A percentile compares a stretch with the other conserved stretches of the same genome.
Conservation (phyloP, 2,797 vertebrate species). For the Parotocinclus haroldoi region DNA sequence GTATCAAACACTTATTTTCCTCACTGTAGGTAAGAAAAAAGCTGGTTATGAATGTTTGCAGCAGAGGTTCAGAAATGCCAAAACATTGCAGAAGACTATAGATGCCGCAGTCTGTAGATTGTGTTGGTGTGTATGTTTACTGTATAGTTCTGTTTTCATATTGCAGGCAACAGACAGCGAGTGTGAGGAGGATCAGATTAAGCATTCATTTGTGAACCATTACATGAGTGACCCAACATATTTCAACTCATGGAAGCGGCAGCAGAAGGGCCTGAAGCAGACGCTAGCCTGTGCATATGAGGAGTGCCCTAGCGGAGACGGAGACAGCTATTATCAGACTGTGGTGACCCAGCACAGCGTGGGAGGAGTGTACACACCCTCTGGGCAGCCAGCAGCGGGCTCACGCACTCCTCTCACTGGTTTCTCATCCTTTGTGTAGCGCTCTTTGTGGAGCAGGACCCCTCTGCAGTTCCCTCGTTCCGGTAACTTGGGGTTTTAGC, state of each 20-base stretch:
- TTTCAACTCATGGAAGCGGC: slow-evolving; percentile 94
- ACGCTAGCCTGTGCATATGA: slow-evolving; percentile 76
- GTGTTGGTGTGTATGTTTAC: not conserved
- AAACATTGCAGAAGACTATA: no score
- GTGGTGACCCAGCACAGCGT: slow-evolving; percentile 94
- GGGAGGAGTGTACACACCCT: slow-evolving; percentile 85
- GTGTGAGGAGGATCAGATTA: slow-evolving; percentile 87
- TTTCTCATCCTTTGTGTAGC: slow-evolving; percentile 96
- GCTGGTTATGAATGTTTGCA: no score
- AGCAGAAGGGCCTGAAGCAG: slow-evolving; percentile 82
- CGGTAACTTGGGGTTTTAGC: slow-evolving; percentile 21
- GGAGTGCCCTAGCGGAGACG: slow-evolving; percentile 78
- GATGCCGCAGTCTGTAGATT: no score
- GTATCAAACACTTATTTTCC: no score
- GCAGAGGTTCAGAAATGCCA: no score
- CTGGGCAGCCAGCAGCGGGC: slow-evolving; percentile 80
- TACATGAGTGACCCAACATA: slow-evolving; percentile 98
- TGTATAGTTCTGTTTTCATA: not conserved
- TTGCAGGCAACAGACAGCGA: slow-evolving; percentile 86
- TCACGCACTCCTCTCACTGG: slow-evolving; percentile 91
- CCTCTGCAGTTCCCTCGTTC: slow-evolving; percentile 23
- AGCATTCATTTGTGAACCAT: slow-evolving; percentile 96
- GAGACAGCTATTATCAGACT: slow-evolving; percentile 86
- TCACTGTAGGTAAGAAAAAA: no score
- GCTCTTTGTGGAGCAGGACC: slow-evolving; percentile 9